A percentile compares a stretch with the other conserved stretches of the same genome.
Evolutionary conservation across 2,797 vertebrate genomes (phyloP).

Genomic region (Microhierax caerulescens): DNA sequence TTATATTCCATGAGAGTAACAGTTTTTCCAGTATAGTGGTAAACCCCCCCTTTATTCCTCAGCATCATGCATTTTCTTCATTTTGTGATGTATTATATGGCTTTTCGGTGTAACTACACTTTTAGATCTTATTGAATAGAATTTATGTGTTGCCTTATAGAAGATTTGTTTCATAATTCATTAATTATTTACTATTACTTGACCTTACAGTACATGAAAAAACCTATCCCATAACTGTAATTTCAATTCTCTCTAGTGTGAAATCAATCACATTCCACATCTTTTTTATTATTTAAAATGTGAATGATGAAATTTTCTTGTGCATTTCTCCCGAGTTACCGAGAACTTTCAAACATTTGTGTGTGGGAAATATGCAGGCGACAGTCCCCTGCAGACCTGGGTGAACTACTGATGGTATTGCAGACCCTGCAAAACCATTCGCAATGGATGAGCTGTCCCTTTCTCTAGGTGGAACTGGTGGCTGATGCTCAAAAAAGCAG

Average conservation of each 20-base stretch:
- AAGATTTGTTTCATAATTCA: conserved; percentile 63
- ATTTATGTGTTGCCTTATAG: conserved; percentile 45
- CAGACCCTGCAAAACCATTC: rapidly evolving
- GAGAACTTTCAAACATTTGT: background rate
- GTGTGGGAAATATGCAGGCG: background rate
- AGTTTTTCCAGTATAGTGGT: background rate
- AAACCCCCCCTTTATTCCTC: background rate
- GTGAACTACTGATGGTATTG: background rate
- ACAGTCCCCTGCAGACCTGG: background rate
- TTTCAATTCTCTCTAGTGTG: conserved; percentile 40
- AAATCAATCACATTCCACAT: conserved; percentile 48
- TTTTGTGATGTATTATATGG: background rate
- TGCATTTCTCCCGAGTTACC: background rate
- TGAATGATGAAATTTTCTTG: conserved; percentile 15
- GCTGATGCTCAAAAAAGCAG: background rate
- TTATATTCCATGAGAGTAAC: background rate
- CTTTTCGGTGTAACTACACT: conserved; percentile 47
- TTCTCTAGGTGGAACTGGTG: background rate
- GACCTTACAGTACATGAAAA: conserved; percentile 48
- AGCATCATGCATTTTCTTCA: background rate
- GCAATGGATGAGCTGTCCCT: background rate
- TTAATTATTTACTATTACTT: conserved; percentile 66
- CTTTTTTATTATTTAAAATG: conserved; percentile 57
- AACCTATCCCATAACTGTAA: conserved; percentile 14
- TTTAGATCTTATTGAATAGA: conserved; percentile 11